These are phyloP conservation scores for Neoniphon sammara DNA, from an alignment of 2,797 vertebrate species.

Conservation along the genomic window DNA sequence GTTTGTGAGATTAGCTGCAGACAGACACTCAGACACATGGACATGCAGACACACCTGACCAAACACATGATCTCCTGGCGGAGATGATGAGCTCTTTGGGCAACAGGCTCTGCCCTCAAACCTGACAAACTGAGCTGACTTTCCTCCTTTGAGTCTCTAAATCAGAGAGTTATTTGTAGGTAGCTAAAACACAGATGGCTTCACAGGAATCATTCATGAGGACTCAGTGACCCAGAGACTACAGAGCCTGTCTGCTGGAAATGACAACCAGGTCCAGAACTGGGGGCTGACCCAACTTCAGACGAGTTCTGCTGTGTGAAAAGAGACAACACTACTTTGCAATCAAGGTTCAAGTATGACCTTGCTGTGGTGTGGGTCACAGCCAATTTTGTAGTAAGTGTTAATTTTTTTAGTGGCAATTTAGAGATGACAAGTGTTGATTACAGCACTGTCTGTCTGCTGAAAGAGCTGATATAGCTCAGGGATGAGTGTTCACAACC, in stretches of 20 bases:
- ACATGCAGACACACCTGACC: too few relatives aligned
- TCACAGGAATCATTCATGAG: slow-evolving; percentile 1
- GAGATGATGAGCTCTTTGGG: background rate
- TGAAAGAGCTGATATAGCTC: background rate
- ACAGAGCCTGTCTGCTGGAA: background rate
- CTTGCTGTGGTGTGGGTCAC: background rate
- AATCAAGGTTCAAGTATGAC: background rate
- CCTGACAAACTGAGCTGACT: background rate
- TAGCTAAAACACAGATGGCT: background rate
- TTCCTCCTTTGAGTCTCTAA: background rate
- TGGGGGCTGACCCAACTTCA: background rate
- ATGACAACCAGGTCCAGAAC: background rate
- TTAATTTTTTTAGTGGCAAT: background rate
- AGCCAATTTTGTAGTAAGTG: background rate
- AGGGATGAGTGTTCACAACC: background rate
- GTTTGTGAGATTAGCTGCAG: too few relatives aligned
- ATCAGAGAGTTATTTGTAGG: background rate
- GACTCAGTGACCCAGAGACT: slow-evolving; percentile 17
- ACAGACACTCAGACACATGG: too few relatives aligned
- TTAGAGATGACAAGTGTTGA: slow-evolving; percentile 16
- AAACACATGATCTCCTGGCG: too few relatives aligned
- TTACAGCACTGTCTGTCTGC: slow-evolving; percentile 9
- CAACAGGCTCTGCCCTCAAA: background rate
- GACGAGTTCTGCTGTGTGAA: background rate
- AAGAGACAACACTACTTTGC: background rate